Percentiles rank a stretch among this genome's conserved stretches.
Evolutionary conservation across 2,888 invertebrate species (phyloP).

Genomic region (Psylliodes chrysocephalus): DNA sequence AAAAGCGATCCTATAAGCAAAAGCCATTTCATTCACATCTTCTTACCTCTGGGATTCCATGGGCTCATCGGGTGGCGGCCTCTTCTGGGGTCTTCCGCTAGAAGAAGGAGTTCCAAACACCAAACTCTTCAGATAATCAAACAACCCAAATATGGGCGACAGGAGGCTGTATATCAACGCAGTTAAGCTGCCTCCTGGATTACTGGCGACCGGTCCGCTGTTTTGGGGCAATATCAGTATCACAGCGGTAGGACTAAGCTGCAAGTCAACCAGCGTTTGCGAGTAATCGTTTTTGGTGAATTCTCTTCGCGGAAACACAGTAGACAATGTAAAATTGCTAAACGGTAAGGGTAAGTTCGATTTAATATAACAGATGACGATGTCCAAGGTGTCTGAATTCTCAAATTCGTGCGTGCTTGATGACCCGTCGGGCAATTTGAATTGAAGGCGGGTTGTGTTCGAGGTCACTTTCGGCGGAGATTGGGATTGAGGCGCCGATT

Average conservation of each 20-base stretch:
- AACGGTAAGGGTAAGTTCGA: constrained; percentile 61
- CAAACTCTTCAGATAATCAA: constrained; percentile 67
- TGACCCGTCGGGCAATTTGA: constrained; percentile 85
- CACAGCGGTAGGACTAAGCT: constrained; percentile 80
- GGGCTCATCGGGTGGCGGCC: constrained; percentile 24
- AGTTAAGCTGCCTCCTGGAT: constrained; percentile 61
- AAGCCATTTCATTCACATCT: too few relatives aligned
- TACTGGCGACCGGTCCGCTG: constrained; percentile 48
- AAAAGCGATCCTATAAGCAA: too few relatives aligned
- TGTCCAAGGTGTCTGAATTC: constrained; percentile 71
- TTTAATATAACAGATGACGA: constrained; percentile 64
- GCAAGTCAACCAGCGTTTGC: constrained; percentile 72
- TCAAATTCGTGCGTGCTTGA: constrained; percentile 79
- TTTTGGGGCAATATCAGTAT: constrained; percentile 75
- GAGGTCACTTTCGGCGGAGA: constrained; percentile 45
- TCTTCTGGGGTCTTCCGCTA: constrained; percentile 53
- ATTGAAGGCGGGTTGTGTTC: constrained; percentile 80
- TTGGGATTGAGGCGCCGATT: constrained; percentile 22
- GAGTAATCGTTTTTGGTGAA: constrained; percentile 68
- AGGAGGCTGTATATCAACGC: constrained; percentile 71
- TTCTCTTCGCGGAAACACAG: constrained; percentile 80
- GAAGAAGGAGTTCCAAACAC: constrained; percentile 56
- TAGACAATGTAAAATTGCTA: constrained; percentile 77
- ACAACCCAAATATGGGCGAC: constrained; percentile 69
- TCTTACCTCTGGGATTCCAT: constrained; percentile 22